Conservation (phyloP, 1,140 invertebrate genomes). For the Triops longicaudatus region DNA sequence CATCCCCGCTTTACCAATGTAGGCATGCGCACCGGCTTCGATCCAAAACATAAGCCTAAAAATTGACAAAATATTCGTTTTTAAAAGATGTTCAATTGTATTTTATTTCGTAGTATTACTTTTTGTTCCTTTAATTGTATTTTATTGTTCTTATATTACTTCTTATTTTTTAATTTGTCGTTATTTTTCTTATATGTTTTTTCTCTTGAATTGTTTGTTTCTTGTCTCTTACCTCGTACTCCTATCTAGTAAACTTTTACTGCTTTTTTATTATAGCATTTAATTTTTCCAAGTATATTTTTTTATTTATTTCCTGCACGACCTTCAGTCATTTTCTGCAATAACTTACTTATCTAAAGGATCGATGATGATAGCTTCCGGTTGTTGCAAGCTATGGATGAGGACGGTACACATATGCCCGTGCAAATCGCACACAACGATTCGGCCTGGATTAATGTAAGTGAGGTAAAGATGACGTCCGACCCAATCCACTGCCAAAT, state of each 20-base stretch:
- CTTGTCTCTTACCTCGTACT: too few relatives aligned
- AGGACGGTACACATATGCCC: slow-evolving; percentile 39
- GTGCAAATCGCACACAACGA: slow-evolving; percentile 40
- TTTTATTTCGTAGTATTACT: too few relatives aligned
- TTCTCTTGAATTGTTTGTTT: too few relatives aligned
- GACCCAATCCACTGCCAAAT: slow-evolving; percentile 72
- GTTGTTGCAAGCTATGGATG: slow-evolving; percentile 46
- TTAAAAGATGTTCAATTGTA: too few relatives aligned
- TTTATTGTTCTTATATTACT: too few relatives aligned
- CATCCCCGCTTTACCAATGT: slow-evolving; percentile 50
- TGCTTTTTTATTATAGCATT: too few relatives aligned
- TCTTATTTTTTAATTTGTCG: neutral
- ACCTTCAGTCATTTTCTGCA: too few relatives aligned
- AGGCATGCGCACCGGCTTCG: slow-evolving; percentile 48
- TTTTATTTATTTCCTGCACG: too few relatives aligned
- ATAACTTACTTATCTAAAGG: slow-evolving; percentile 41
- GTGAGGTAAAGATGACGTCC: slow-evolving; percentile 64
- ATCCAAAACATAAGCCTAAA: slow-evolving; percentile 45
- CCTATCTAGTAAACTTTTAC: too few relatives aligned
- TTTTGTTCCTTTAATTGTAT: too few relatives aligned
- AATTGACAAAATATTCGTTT: too few relatives aligned
- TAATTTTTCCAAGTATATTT: too few relatives aligned
- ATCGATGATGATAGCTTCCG: slow-evolving; percentile 50
- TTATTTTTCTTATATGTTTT: slow-evolving; percentile 23
- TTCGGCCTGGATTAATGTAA: slow-evolving; percentile 43